Evolutionary conservation across 2,113 vertebrate species (phyloP), one percentile per base, ranked within the genome.

Genomic region (Tyrannus savana): DNA sequence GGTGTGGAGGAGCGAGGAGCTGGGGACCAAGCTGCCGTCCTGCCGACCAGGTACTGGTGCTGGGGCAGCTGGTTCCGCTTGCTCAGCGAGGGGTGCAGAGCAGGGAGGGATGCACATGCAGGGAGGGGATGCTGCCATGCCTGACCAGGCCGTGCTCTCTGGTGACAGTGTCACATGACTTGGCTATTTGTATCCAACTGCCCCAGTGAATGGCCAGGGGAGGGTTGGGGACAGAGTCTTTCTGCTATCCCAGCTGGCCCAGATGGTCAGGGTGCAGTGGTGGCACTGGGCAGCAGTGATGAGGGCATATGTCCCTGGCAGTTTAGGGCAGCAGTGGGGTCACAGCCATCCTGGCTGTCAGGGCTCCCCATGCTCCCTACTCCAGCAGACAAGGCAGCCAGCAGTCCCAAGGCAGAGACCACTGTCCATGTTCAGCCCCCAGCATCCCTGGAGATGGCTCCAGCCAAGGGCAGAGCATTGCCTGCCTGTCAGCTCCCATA

Each of bases 41-140:
- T 99, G 99, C 80, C 75, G 49, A 66, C 98, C 98, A 98, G 98
- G 98, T 98, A 98, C 86, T n/a, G 81, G 35, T 49, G 76, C 50
- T 64, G 72, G 55, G 42, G 22, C 0, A 6, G 23, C 24, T 4
- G 1, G 2, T 30, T 56, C 22, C 46, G 4, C 49, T 50, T 27
- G 24, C 49, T 1, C 0, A 1, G n/a, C 1, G 1, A 74, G 42
- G 63, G 25, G 21, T 44, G 42, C 9, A 1, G 14, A 76, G 50
- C 52, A 25, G 63, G 37, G n/a, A 33, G 37, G 37, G 37, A 37
- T 37, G 37, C 37, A 37, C 33, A 7, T 33, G 14, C 7, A 9
- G 25, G 25, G 7, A 22, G 9, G 28, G 39, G 14, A 31, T 60
- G 22, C 17, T 75, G 63, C 41, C 18, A 1, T 7, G 49, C 13